These are phyloP conservation scores for Discoglossus pictus DNA, from an alignment of 2,797 vertebrate genomes.

Conservation along the genomic window DNA sequence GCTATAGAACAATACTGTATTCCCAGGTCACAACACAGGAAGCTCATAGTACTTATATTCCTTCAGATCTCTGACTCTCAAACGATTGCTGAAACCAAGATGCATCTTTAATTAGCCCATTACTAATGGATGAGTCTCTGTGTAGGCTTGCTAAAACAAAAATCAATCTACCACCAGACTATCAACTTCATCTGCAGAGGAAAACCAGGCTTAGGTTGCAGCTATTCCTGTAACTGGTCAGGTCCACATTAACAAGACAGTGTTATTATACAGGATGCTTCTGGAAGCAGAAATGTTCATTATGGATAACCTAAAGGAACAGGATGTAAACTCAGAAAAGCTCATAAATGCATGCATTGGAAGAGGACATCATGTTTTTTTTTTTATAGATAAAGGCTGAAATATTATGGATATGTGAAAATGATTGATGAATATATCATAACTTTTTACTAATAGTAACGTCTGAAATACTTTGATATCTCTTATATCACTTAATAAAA, in stretches of 20 bases:
- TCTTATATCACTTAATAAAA: too few relatives aligned
- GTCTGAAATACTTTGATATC: too few relatives aligned
- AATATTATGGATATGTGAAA: too few relatives aligned
- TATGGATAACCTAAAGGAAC: too few relatives aligned
- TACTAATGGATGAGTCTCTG: slow-evolving; percentile 43
- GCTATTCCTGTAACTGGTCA: slow-evolving; percentile 1
- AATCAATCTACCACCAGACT: slow-evolving; percentile 27
- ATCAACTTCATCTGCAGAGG: slow-evolving; percentile 28
- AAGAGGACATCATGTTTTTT: too few relatives aligned
- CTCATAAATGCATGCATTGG: too few relatives aligned
- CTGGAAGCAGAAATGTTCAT: not conserved
- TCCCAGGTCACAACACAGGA: slow-evolving; percentile 44
- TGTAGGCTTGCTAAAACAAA: slow-evolving; percentile 40
- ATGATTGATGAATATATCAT: too few relatives aligned
- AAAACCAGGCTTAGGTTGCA: slow-evolving; percentile 1
- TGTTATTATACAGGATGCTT: not conserved
- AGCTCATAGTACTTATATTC: slow-evolving; percentile 32
- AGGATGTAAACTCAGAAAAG: too few relatives aligned
- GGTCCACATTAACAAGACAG: slow-evolving; percentile 6
- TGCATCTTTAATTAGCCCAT: slow-evolving; percentile 47
- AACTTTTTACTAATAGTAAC: too few relatives aligned
- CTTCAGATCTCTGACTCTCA: slow-evolving; percentile 34
- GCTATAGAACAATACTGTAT: slow-evolving; percentile 43
- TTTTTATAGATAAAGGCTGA: too few relatives aligned
- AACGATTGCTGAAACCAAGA: slow-evolving; percentile 40